Evolutionary conservation across 2,888 invertebrate species (phyloP).

Genomic region (Lysandra coridon): DNA sequence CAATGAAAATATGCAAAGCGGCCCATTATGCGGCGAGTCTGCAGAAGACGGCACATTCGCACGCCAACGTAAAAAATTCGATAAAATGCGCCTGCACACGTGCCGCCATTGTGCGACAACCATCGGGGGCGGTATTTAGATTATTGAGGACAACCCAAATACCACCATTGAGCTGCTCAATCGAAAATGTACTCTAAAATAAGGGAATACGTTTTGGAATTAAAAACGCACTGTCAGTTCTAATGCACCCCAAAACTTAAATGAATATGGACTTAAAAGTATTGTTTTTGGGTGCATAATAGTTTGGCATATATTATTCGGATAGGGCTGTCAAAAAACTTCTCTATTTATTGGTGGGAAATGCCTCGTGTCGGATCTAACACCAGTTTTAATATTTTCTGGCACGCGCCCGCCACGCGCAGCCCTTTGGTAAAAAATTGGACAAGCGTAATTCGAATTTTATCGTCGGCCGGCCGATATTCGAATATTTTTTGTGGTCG

Average conservation of each 20-base stretch:
- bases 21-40: slow-evolving; percentile 59
- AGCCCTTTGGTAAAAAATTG: slow-evolving; percentile 76
- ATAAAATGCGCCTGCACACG: slow-evolving; percentile 71
- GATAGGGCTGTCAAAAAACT: slow-evolving; percentile 65
- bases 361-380: slow-evolving; percentile 78
- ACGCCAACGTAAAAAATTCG: slow-evolving; percentile 68
- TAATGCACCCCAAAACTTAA: neutral
- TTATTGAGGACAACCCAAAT: slow-evolving; percentile 71
- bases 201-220: slow-evolving; percentile 39
- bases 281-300: slow-evolving; percentile 42
- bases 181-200: slow-evolving; percentile 45
- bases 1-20: slow-evolving; percentile 35
- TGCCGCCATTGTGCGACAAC: slow-evolving; percentile 77
- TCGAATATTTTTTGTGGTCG: slow-evolving; percentile 67
- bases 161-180: slow-evolving; percentile 45
- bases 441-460: slow-evolving; percentile 74
- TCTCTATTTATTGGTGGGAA: slow-evolving; percentile 80
- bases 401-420: slow-evolving; percentile 70
- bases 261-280: slow-evolving; percentile 27
- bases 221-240: slow-evolving; percentile 28
- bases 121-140: slow-evolving; percentile 75
- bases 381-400: slow-evolving; percentile 79
- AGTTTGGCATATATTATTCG: slow-evolving; percentile 41
- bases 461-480: slow-evolving; percentile 73
- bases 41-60: slow-evolving; percentile 72